Evolutionary conservation across 1,140 invertebrate species (phyloP), one percentile per base, ranked within the genome.

Genomic region (Kradibia gibbosae): DNA sequence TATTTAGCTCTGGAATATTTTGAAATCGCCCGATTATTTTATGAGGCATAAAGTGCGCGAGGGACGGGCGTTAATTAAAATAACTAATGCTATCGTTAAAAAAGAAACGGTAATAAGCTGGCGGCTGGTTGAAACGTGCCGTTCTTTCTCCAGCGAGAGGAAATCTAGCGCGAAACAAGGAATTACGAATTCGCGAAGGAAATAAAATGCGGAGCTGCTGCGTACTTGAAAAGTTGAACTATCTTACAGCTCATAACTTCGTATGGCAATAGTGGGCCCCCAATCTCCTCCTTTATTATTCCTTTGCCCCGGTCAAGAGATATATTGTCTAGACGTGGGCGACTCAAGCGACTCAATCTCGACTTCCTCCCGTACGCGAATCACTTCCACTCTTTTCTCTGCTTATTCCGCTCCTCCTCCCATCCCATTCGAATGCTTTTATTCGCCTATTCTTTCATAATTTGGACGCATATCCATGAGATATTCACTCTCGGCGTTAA

Each of bases 201-300:
- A 57, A 75, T 78, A 81, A 82, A 82, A 77, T 81, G 81, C 25
- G 84, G 42, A 53, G 53, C 20, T 55, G 82, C 71, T 17, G 34
- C 82, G 36, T 65, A 88, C 84, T 85, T 86, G 87, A 89, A 88
- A 89, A 89, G 85, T 88, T 88, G 87, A 88, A 89, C 87, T 89
- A 88, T 86, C 87, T 89, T 85, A 89, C 88, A 88, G 87, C 84
- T 86, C 87, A 89, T 89, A 89, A 89, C 88, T 84, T 86, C 84
- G 88, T 89, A 89, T 88, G 86, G 88, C 84, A 85, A 85, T 81
- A 84, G 85, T 83, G 76, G 62, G 31, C 48, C 72, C 77, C 83
- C 84, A 83, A 86, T 85, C 81, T 81, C 81, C 50, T 85, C 86
- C 81, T 85, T 88, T 88, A 88, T 88, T 88, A 88, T 88, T 88